Base-by-base conservation (phyloP, 1,140 invertebrate species). In the Lordiphosa stackelbergi region DNA sequence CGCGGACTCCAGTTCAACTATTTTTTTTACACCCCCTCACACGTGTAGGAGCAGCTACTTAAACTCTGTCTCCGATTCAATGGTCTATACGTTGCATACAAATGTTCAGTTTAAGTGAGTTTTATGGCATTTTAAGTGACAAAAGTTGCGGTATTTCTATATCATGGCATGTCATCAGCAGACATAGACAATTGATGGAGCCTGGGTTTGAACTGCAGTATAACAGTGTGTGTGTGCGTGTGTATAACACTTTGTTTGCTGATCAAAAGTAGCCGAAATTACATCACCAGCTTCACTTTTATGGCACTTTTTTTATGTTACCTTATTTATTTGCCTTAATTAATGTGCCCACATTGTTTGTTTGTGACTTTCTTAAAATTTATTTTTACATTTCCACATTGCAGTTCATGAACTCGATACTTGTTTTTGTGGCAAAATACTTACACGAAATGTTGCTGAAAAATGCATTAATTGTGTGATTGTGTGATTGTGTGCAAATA, bases 81-180 rank as follows among this genome's bases (percentile, higher is more conserved):
- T 31, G 24, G 22, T 37, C 35, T n/a, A 24, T 24, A 42, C 41
- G 40, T 9, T 56, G 74, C 61, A 79, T 75, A 79, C 77, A 60
- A 81, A 79, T 81, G 46, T 38, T 42, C 53, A 52, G 66, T 61
- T 68, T 61, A 68, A 79, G 55, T 79, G 53, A 63, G 48, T 75
- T 81, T 79, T 71, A 75, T 81, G 55, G 28, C 45, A 61, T 75
- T 79, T 79, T 81, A 81, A 81, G 75, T 79, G 74, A 64, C 60
- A 69, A 69, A 59, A 31, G 58, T 69, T 73, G 65, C 41, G 47
- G 24, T 48, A 52, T 48, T 57, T 73, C 38, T 66, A 35, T 54
- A 71, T 71, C 61, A 51, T 34, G 13, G 16, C 43, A 42, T 38
- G 66, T 19, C 66, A 66, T 54, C 70, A 31, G 35, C 22, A 28